Evolutionary conservation across 2,113 vertebrate genomes (phyloP), one percentile per base, ranked within the genome.

Genomic region (Sebastes schlegelii): DNA sequence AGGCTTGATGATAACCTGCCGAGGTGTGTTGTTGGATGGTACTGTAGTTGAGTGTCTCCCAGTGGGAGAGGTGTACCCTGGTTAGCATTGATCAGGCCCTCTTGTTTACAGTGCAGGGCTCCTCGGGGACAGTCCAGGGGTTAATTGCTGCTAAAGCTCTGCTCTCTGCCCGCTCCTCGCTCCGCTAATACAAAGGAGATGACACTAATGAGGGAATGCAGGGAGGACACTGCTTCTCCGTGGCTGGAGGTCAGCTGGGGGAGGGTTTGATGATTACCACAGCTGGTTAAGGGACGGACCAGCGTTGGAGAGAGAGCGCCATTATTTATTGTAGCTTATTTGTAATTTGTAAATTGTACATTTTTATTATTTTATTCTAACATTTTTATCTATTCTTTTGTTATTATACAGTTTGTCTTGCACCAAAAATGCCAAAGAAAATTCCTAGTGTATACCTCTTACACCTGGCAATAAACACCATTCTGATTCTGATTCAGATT

Each of bases 71-170:
- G 40, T 52, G 74, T 52, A 52, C 10, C 62, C 60, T 63, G 84
- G 78, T 78, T 93, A 90, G 91, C 94, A 95, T 95, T 96, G 96
- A 96, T 97, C 95, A 90, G 89, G 90, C 51, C 89, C 92, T 95
- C 95, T 96, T 97, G 96, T 97, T 97, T 97, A 96, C 96, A 95
- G 94, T 96, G 92, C 95, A 94, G 92, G 91, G 94, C 90, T 96
- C 96, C 95, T 95, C 82, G 83, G 95, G 96, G 96, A 96, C 82
- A 88, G 94, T 94, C 93, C 94, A 95, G 95, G 95, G 95, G 97
- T 97, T 97, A 97, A 97, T 97, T 97, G 95, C 96, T 96, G 96
- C 95, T 45, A 23, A 76, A 54, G 49, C n/a, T 23, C 34, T 45
- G 63, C 63, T 46, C 42, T 66, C 51, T 66, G 51, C 63, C 51